Percentiles rank a stretch among this genome's conserved stretches.
Conservation (phyloP, 2,797 vertebrate genomes). For the Rhincodon typus region DNA sequence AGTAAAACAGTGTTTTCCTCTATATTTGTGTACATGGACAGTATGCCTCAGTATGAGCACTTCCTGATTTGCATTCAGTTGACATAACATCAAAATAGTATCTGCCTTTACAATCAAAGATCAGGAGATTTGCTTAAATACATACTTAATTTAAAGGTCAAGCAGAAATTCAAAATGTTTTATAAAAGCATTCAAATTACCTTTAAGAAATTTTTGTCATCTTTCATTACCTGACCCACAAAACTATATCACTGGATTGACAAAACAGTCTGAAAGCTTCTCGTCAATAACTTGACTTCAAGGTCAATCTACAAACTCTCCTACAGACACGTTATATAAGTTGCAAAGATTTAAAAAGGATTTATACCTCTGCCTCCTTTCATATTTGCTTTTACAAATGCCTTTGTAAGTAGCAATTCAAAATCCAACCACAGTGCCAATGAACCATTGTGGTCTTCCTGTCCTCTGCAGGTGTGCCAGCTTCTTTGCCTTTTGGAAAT, state of each 20-base stretch:
- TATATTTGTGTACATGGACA: neutral
- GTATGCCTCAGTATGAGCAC: neutral
- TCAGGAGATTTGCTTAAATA: neutral
- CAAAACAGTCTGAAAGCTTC: conserved; percentile 4
- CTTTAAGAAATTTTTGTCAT: neutral
- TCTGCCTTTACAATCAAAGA: neutral
- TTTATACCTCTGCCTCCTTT: neutral
- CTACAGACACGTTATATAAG: neutral
- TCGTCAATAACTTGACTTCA: neutral
- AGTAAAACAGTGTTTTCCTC: neutral
- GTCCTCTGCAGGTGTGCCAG: neutral
- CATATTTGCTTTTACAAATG: neutral
- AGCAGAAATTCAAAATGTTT: neutral
- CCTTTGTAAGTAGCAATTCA: neutral
- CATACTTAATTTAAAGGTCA: neutral
- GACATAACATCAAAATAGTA: conserved; percentile 4
- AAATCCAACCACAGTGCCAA: neutral
- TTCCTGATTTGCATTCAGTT: neutral
- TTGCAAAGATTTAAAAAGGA: neutral
- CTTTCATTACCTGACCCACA: neutral
- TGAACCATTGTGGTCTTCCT: neutral
- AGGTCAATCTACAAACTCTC: neutral
- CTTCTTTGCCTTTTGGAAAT: neutral
- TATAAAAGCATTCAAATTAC: neutral
- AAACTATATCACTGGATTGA: neutral